Conservation (phyloP, 2,113 vertebrate species). For the Hylia prasina region DNA sequence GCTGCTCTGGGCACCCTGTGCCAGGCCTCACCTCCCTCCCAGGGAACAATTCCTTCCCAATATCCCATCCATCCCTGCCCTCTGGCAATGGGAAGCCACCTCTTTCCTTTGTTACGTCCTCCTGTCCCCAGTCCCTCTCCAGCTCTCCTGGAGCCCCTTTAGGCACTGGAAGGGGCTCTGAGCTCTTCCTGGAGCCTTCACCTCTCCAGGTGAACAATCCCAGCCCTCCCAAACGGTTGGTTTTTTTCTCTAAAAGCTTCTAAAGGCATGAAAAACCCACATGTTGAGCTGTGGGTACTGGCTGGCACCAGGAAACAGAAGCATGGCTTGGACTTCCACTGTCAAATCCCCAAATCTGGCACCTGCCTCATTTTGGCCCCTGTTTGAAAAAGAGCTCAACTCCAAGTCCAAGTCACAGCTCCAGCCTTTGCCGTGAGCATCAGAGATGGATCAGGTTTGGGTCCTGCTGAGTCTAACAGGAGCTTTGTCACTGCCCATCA, state of each 20-base stretch:
- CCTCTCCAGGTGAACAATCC: neutral
- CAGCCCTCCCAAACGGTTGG: neutral
- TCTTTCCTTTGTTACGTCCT: no score
- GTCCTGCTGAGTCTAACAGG: rapidly evolving
- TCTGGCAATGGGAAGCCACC: neutral
- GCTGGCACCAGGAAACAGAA: neutral
- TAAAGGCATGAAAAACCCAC: rapidly evolving
- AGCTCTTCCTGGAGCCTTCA: neutral
- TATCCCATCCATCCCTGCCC: rapidly evolving
- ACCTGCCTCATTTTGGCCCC: neutral
- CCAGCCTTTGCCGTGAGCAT: neutral
- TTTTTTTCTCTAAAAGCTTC: neutral
- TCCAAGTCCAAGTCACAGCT: neutral
- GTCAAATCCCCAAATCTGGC: neutral
- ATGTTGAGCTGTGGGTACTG: rapidly evolving
- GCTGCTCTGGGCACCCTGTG: neutral
- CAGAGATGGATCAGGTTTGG: neutral
- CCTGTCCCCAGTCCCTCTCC: neutral
- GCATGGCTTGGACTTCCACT: neutral
- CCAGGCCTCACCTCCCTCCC: rapidly evolving
- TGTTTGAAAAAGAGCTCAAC: neutral
- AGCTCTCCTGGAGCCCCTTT: neutral
- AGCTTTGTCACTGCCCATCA: neutral
- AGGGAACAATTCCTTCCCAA: rapidly evolving
- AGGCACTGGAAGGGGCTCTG: rapidly evolving